These are phyloP conservation scores for Hydrotaea cyrtoneurina DNA, from an alignment of 2,888 invertebrate genomes.

Conservation along the genomic window DNA sequence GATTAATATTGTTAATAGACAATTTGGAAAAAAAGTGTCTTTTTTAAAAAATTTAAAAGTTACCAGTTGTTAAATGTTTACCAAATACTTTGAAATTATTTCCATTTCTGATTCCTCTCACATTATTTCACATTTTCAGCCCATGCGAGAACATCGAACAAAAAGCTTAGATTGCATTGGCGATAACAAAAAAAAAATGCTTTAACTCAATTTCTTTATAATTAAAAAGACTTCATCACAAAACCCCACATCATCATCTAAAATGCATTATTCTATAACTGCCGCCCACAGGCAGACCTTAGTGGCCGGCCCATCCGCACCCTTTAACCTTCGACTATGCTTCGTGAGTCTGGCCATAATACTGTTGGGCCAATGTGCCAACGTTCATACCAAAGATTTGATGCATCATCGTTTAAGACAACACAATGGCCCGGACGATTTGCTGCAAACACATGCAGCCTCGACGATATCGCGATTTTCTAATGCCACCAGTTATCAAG, in stretches of 20 bases:
- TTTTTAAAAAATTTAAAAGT: too few species aligned
- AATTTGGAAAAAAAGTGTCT: too few species aligned
- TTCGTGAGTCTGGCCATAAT: constrained; percentile 26
- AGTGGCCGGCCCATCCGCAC: constrained; percentile 39
- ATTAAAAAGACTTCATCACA: constrained; percentile 26
- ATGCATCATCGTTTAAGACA: constrained; percentile 67
- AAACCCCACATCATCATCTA: background rate
- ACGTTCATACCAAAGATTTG: constrained; percentile 68
- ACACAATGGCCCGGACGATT: background rate
- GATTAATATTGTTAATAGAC: too few species aligned
- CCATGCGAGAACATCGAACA: background rate
- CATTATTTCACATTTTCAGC: background rate
- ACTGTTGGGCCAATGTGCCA: constrained; percentile 56
- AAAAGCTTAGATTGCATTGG: background rate
- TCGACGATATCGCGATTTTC: constrained; percentile 44
- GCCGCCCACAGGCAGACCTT: constrained; percentile 39
- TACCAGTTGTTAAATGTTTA: too few species aligned
- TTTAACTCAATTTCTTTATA: background rate
- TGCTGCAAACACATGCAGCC: background rate
- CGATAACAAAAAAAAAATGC: background rate
- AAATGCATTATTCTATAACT: constrained; percentile 49
- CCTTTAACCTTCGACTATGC: constrained; percentile 57
- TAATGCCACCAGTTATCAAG: constrained; percentile 64
- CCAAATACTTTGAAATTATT: background rate
- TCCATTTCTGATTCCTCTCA: background rate